phyloP scores from a whole-genome alignment of 2,888 invertebrate genomes.

The Agrypnus murinus region DNA sequence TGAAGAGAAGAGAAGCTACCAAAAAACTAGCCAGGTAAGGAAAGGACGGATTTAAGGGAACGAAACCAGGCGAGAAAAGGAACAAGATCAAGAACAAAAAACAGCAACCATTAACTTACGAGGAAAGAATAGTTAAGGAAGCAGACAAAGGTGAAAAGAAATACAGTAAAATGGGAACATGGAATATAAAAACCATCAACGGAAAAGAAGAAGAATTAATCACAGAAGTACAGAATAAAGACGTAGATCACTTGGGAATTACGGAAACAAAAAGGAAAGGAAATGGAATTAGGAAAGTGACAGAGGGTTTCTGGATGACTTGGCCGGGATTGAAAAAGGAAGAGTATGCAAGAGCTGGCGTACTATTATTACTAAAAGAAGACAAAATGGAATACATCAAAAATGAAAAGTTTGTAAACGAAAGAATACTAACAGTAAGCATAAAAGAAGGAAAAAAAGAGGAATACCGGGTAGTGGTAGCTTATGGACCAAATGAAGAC shows the following conservation, averaged over 20 bases:
- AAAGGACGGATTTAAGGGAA: not conserved
- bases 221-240: not conserved
- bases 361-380: slow-evolving; percentile 10
- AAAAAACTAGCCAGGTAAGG: not conserved
- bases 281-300: slow-evolving; percentile 6
- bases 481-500: too few relatives aligned
- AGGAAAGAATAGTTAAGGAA: not conserved
- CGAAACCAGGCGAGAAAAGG: not conserved
- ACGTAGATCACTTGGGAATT: slow-evolving; percentile 6
- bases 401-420: too few relatives aligned
- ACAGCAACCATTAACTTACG: not conserved
- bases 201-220: slow-evolving; percentile 14
- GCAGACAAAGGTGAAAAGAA: not conserved
- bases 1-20: not conserved
- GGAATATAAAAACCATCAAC: not conserved
- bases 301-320: not conserved
- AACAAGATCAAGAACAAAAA: not conserved
- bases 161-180: too few relatives aligned
- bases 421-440: not conserved
- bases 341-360: slow-evolving; percentile 12
- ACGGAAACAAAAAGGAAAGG: slow-evolving; percentile 15
- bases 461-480: not conserved
- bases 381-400: slow-evolving; percentile 1
- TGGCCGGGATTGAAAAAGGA: slow-evolving; percentile 6
- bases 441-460: slow-evolving; percentile 7